Conservation (phyloP, 2,888 invertebrate genomes). For the Pollenia labialis region DNA sequence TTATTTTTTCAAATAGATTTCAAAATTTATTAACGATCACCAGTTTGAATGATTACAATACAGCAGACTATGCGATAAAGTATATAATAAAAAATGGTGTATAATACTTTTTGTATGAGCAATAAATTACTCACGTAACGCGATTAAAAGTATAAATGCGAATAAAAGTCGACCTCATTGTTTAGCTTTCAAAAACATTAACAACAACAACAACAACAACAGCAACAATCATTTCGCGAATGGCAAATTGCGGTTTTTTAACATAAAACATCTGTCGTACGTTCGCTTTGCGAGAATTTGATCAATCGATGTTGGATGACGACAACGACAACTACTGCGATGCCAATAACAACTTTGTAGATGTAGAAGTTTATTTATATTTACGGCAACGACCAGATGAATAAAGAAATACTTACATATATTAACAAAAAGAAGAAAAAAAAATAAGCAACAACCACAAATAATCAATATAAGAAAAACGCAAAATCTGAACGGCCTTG, state of each 20-base stretch:
- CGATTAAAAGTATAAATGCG: conserved; percentile 53
- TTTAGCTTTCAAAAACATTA: conserved; percentile 54
- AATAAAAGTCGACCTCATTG: conserved; percentile 63
- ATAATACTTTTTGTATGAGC: conserved; percentile 1
- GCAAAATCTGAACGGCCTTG: conserved; percentile 79
- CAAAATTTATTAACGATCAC: conserved; percentile 16
- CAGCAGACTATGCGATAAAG: neutral
- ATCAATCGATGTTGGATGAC: conserved; percentile 53
- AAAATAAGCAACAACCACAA: conserved; percentile 16
- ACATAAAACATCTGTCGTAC: conserved; percentile 58
- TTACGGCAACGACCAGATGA: conserved; percentile 12
- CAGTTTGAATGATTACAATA: neutral
- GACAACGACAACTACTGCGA: conserved; percentile 40
- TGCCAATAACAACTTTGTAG: conserved; percentile 18
- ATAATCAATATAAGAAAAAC: conserved; percentile 24
- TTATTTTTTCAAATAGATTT: conserved; percentile 24
- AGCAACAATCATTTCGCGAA: conserved; percentile 11
- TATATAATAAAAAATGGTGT: conserved; percentile 26
- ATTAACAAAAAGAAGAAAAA: conserved; percentile 10
- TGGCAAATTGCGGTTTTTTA: conserved; percentile 44
- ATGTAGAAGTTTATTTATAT: conserved; percentile 35
- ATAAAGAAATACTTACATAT: conserved; percentile 21
- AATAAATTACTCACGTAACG: conserved; percentile 59
- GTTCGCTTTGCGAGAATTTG: conserved; percentile 13
- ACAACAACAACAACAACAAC: neutral